Conservation (phyloP, 2,797 vertebrate genomes). For the Pipistrellus nathusii region DNA sequence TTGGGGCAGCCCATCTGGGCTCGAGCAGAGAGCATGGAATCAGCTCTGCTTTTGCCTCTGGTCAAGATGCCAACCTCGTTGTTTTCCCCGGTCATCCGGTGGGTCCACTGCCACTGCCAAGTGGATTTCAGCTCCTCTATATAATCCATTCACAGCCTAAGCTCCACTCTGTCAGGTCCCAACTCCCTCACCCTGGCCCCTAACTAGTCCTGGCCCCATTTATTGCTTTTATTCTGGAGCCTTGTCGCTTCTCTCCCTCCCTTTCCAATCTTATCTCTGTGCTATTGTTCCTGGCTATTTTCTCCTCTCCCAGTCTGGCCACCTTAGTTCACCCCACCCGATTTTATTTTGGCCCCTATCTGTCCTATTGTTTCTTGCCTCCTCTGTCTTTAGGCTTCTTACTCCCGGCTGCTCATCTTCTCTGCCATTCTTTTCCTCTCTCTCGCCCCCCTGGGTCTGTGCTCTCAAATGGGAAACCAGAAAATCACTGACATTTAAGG, state of each 20-base stretch:
- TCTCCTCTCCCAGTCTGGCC: not conserved
- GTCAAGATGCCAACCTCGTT: not conserved
- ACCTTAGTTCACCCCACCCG: not conserved
- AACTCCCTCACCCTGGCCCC: fast-evolving
- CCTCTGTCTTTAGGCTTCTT: not conserved
- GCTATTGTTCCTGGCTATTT: not conserved
- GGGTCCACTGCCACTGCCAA: not conserved
- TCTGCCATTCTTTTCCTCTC: not conserved
- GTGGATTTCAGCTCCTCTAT: not conserved
- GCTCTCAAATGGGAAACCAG: not conserved
- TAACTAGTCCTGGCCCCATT: not conserved
- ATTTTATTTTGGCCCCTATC: not conserved
- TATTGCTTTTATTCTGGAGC: too few species aligned
- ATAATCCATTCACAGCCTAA: not conserved
- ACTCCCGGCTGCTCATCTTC: not conserved
- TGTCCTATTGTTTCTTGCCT: not conserved
- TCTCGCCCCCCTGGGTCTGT: not conserved
- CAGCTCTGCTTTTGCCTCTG: not conserved
- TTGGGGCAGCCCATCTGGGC: not conserved
- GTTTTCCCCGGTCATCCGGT: not conserved
- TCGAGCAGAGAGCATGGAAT: not conserved
- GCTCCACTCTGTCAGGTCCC: not conserved
- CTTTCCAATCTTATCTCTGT: not conserved
- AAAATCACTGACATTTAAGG: not conserved
- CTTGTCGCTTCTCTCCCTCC: not conserved